A percentile compares a stretch with the other conserved stretches of the same genome.
Evolutionary conservation across 23 tunicate genomes (phyloP).

Genomic region (Corella eumyota): DNA sequence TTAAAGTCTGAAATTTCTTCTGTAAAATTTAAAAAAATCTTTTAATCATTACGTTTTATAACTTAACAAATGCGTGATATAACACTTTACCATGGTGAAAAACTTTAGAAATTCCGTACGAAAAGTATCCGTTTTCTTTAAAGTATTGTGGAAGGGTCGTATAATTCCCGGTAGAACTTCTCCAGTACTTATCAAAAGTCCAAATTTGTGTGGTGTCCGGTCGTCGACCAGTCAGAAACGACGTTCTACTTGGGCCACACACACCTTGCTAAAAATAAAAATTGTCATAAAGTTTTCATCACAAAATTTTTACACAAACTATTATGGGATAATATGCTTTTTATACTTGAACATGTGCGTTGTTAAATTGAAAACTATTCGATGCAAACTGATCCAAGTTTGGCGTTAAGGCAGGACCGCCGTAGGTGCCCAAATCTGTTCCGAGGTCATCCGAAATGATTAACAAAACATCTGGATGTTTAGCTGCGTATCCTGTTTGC

Average conservation of each 20-base stretch:
- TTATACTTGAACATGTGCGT: constrained; percentile 88
- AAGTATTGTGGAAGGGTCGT: constrained; percentile 92
- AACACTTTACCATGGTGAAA: constrained; percentile 98
- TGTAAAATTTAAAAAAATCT: no score
- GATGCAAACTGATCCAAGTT: constrained; percentile 77
- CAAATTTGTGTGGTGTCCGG: constrained; percentile 88
- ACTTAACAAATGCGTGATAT: no score
- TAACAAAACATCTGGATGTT: constrained; percentile 59
- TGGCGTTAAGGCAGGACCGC: constrained; percentile 52
- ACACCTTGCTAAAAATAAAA: constrained; percentile 99
- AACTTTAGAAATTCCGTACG: constrained; percentile 85
- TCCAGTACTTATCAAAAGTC: constrained; percentile 91
- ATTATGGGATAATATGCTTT: no score
- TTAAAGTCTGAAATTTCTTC: constrained; percentile 24
- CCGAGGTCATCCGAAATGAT: constrained; percentile 68
- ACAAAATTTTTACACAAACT: no score
- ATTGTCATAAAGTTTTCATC: no score
- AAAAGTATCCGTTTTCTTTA: constrained; percentile 76
- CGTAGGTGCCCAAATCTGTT: constrained; percentile 65
- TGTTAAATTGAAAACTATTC: constrained; percentile 49
- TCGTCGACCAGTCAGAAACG: constrained; percentile 79
- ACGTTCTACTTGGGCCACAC: constrained; percentile 90
- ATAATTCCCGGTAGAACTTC: constrained; percentile 82
- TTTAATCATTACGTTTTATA: no score
- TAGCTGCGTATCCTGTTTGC: no score